Evolutionary conservation across 2,113 vertebrate genomes (phyloP).

Genomic region (Gadus chalcogrammus): DNA sequence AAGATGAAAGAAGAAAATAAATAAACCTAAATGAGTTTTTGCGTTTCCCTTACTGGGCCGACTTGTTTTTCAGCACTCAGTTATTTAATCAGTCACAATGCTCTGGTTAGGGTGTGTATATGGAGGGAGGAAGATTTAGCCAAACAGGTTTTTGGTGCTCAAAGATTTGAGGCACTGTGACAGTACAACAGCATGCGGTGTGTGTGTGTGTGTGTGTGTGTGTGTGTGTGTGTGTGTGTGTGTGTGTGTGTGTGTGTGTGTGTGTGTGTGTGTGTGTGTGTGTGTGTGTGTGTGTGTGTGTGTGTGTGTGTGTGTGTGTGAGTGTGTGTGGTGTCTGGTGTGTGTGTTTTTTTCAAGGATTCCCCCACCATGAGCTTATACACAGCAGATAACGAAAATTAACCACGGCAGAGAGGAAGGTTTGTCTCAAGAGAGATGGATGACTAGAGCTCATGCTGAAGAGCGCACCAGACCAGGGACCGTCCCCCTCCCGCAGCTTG

Average conservation of each 20-base stretch:
- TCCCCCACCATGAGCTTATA: slow-evolving; percentile 36
- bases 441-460: background rate
- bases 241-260: too few species aligned
- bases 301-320: too few species aligned
- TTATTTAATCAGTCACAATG: slow-evolving; percentile 32
- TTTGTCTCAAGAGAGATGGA: background rate
- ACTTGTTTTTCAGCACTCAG: slow-evolving; percentile 61
- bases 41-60: slow-evolving; percentile 24
- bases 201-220: too few species aligned
- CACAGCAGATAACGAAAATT: slow-evolving; percentile 23
- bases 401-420: background rate
- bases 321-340: background rate
- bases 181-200: background rate
- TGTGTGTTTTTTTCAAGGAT: slow-evolving; percentile 11
- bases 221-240: too few species aligned
- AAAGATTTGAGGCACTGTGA: slow-evolving; percentile 18
- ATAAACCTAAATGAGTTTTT: slow-evolving; percentile 17
- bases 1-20: slow-evolving; percentile 2
- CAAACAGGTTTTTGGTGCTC: slow-evolving; percentile 44
- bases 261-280: too few species aligned
- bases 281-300: too few species aligned
- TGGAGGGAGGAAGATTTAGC: slow-evolving; percentile 21
- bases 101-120: background rate
- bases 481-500: too few species aligned
- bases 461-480: background rate